Evolutionary conservation across 2,888 invertebrate species (phyloP).

Genomic region (Pseudococcus jackbeardsleyi): DNA sequence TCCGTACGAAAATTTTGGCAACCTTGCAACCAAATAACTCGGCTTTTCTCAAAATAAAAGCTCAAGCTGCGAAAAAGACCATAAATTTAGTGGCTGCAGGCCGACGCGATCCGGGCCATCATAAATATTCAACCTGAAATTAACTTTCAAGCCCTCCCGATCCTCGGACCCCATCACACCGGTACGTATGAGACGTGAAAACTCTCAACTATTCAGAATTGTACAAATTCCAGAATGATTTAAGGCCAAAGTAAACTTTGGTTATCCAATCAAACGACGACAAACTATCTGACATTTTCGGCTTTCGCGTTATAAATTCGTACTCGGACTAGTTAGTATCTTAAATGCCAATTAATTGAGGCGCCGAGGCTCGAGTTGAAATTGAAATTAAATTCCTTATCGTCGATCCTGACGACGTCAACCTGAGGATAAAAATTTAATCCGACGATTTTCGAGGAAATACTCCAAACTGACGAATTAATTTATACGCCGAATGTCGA

Average conservation of each 20-base stretch:
- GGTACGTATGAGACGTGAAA: background rate
- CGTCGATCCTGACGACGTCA: background rate
- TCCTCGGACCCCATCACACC: background rate
- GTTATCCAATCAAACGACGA: background rate
- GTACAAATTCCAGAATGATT: background rate
- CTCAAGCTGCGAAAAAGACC: background rate
- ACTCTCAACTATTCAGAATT: background rate
- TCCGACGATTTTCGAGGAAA: background rate
- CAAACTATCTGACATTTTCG: background rate
- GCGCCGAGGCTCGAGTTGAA: background rate
- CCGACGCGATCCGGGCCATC: background rate
- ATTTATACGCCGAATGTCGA: background rate
- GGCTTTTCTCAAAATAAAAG: no score
- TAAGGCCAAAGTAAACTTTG: background rate
- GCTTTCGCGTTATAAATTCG: background rate
- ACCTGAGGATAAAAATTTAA: background rate
- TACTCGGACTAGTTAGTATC: background rate
- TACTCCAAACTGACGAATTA: background rate
- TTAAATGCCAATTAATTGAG: background rate
- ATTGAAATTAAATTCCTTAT: slow-evolving; percentile 8
- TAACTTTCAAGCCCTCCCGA: background rate
- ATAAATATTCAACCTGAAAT: background rate
- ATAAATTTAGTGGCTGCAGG: background rate
- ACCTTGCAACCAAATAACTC: no score
- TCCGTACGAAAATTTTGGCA: no score